Conservation (phyloP, 37 sponge, comb jelly and placozoan species). For the Chondrosia reniformis region DNA sequence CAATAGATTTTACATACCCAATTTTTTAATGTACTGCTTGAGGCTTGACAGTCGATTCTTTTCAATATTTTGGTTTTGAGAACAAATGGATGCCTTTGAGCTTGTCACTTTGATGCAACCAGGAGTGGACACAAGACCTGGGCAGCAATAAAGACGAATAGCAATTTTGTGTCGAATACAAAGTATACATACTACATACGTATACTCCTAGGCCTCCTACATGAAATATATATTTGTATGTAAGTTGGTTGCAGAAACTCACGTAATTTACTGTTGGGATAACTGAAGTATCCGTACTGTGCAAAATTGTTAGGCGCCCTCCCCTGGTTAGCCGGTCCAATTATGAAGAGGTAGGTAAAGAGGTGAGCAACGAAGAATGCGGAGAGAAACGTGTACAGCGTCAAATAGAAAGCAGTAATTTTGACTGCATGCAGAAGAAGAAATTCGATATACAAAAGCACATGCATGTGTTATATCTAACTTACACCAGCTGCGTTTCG, state of each 20-base stretch:
- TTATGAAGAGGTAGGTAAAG: conserved; percentile 21
- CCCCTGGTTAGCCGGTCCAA: conserved; percentile 14
- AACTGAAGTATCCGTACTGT: conserved; percentile 63
- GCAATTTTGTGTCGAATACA: neutral
- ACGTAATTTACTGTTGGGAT: conserved; percentile 69
- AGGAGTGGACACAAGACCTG: neutral
- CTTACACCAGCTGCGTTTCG: conserved; percentile 60
- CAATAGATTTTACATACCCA: too few species aligned
- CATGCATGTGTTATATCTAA: neutral
- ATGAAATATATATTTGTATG: too few species aligned
- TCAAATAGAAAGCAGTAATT: conserved; percentile 29
- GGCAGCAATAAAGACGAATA: neutral
- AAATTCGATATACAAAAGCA: neutral
- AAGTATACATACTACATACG: neutral
- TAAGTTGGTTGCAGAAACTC: too few species aligned
- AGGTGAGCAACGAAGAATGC: conserved; percentile 51
- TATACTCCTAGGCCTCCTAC: too few species aligned
- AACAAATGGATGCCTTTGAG: neutral
- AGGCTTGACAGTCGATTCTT: neutral
- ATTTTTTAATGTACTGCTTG: neutral
- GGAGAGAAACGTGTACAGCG: conserved; percentile 35
- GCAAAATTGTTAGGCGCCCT: conserved; percentile 52
- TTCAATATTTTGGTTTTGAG: neutral
- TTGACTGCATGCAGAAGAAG: conserved; percentile 15
- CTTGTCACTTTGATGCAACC: neutral